phyloP scores from a whole-genome alignment of 2,797 vertebrate species.

The Apogon hyalosoma region DNA sequence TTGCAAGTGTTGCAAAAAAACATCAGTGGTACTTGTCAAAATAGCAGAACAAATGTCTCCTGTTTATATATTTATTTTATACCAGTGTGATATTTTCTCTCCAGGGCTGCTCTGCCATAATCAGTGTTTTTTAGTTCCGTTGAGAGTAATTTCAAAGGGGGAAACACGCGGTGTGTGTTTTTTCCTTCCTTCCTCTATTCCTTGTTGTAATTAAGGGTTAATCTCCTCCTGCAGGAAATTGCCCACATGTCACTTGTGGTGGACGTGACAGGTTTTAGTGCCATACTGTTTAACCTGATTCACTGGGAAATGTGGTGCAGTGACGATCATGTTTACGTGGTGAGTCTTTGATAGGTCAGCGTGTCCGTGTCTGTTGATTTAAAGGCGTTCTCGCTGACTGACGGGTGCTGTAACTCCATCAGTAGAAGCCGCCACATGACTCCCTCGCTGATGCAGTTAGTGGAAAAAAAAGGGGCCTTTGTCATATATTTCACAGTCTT shows the following conservation, averaged over 20 bases:
- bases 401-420: constrained; percentile 43
- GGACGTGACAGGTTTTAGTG: constrained; percentile 72
- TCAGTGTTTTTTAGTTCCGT: constrained; percentile 47
- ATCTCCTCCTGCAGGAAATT: constrained; percentile 65
- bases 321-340: constrained; percentile 68
- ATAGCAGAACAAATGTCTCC: constrained; percentile 65
- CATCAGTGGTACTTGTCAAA: constrained; percentile 55
- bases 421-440: constrained; percentile 17
- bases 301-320: constrained; percentile 44
- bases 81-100: constrained; percentile 53
- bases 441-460: constrained; percentile 13
- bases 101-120: constrained; percentile 47
- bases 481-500: constrained; percentile 48
- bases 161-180: constrained; percentile 41
- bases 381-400: constrained; percentile 56
- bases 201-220: constrained; percentile 64
- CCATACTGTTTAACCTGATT: constrained; percentile 62
- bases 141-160: constrained; percentile 45
- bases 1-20: constrained; percentile 49
- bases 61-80: constrained; percentile 74
- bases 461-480: constrained; percentile 23
- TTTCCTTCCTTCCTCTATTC: constrained; percentile 29
- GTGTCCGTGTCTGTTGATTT: constrained; percentile 53
- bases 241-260: constrained; percentile 51
- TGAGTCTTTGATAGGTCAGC: constrained; percentile 62